A percentile compares a stretch with the other conserved stretches of the same genome.
Conservation (phyloP, 2,888 invertebrate species). For the Tetanocera ferruginea region DNA sequence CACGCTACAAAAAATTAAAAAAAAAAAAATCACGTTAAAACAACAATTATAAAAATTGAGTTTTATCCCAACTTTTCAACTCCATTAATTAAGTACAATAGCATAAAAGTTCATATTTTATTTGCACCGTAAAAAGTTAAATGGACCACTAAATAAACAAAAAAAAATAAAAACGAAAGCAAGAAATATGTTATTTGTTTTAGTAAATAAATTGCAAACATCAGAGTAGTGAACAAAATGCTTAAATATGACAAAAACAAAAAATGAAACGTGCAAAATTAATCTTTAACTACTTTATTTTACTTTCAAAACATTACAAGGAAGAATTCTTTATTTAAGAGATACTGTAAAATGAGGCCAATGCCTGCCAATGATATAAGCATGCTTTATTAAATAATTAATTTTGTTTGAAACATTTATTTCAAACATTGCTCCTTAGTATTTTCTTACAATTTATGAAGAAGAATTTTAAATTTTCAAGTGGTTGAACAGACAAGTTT, state of each 20-base stretch:
- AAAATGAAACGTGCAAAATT: background rate
- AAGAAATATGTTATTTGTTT: background rate
- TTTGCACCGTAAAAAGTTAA: conserved; percentile 10
- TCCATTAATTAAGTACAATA: conserved; percentile 8
- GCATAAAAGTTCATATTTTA: conserved; percentile 37
- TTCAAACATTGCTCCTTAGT: no score
- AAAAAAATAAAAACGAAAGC: background rate
- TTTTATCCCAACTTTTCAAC: conserved; percentile 5
- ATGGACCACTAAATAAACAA: background rate
- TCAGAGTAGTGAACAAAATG: no score
- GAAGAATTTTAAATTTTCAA: no score
- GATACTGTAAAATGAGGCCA: no score
- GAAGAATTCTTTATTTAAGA: no score
- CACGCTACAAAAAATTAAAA: conserved; percentile 42
- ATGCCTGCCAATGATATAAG: no score
- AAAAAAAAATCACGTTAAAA: conserved; percentile 40
- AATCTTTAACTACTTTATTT: no score
- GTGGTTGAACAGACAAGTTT: no score
- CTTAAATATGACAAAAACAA: background rate
- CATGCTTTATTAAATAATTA: no score
- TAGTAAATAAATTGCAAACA: background rate
- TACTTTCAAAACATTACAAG: no score
- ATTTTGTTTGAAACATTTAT: no score
- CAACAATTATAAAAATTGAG: conserved; percentile 29
- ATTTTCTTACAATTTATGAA: no score